Evolutionary conservation across 1,140 invertebrate species (phyloP), one percentile per base, ranked within the genome.

Genomic region (Heliothis virescens): DNA sequence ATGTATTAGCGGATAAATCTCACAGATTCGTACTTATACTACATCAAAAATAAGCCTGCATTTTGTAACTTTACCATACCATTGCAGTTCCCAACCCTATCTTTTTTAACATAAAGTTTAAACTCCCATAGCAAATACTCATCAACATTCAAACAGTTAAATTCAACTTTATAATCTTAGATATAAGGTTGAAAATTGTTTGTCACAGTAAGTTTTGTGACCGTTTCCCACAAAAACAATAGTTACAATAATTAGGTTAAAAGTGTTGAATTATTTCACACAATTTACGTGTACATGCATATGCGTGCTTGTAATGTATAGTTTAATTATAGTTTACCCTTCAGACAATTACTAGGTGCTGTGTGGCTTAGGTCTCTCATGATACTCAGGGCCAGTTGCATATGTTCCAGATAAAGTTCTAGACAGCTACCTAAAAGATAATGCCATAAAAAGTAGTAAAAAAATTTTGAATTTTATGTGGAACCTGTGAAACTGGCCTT

Each of bases 1-100:
- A 65, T 65, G 62, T 65, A 65, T 65, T 65, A 65, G 15, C 62
- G 62, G 34, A 65, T 47, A 65, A 65, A 65, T 65, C 62, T 65
- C 62, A 47, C 29, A 65, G 62, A 47, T 65, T 65, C n/a, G 18
- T 10, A 16, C 5, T 4, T 34, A n/a, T 41, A 13, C 15, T n/a
- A 41, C n/a, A 16, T 47, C 34, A 47, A 65, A 65, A 65, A 65
- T 65, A 65, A 47, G 34, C 34, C 34, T 47, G 62, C 16, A 29
- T 63, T 63, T 63, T 41, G 34, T 47, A 47, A 63, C 60, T 47
- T 4, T 10, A 63, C 4, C 13, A 13, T 21, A 55, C 4, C 59
- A 60, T n/a, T 26, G 15, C 3, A 21, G 15, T 29, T 62, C 29
- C 0, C 21, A 29, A 29, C 21, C 13, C 12, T 62, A 62, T 13